Conservation (phyloP, 1,140 invertebrate genomes). For the Trichoplusia ni region DNA sequence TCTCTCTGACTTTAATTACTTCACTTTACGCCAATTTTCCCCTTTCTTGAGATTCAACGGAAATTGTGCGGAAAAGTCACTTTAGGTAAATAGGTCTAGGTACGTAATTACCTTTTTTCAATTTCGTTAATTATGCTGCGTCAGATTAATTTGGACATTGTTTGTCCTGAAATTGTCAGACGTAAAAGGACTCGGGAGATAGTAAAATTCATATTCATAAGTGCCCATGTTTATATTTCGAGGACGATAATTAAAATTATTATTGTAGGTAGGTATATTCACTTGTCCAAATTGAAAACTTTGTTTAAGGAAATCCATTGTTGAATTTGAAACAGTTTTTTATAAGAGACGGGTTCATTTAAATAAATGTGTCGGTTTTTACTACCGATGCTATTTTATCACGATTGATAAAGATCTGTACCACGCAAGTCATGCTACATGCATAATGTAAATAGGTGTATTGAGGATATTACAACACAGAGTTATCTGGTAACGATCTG, state of each 20-base stretch:
- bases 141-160: slow-evolving; percentile 37
- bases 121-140: slow-evolving; percentile 44
- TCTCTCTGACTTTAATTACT: slow-evolving; percentile 71
- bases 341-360: no score
- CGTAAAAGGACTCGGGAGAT: no score
- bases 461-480: background rate
- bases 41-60: slow-evolving; percentile 57
- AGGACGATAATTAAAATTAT: no score
- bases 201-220: no score
- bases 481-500: slow-evolving; percentile 3
- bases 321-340: no score
- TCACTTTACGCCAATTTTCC: slow-evolving; percentile 53
- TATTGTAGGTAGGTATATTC: no score
- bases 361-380: no score
- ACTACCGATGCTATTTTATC: no score
- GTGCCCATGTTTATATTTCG: no score
- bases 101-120: slow-evolving; percentile 58
- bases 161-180: slow-evolving; percentile 24
- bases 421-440: slow-evolving; percentile 1
- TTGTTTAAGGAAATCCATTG: no score
- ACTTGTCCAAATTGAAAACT: no score
- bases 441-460: slow-evolving; percentile 14
- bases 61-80: slow-evolving; percentile 74
- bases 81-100: slow-evolving; percentile 64
- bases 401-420: no score